Base-by-base conservation (phyloP, 2,888 invertebrate genomes). In the Apamea sordens region DNA sequence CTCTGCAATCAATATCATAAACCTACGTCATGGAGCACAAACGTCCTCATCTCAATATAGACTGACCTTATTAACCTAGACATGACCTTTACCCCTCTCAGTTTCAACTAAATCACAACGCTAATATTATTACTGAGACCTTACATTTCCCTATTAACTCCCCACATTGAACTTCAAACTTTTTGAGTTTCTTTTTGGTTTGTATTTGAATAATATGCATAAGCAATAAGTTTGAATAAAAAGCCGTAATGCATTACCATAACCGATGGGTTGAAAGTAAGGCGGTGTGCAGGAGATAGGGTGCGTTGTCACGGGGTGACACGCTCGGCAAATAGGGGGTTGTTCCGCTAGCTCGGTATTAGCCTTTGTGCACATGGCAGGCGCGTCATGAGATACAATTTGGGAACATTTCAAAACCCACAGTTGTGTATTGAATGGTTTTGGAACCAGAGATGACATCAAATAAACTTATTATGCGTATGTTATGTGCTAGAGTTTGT, bases 241-340 rank as follows among this genome's bases (percentile, higher is more conserved):
- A 89, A 91, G 88, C 86, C 87, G 89, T 91, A 92, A 91, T 92
- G 91, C 90, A 92, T 92, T 93, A 91, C 90, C 91, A 90, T 92
- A 91, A 85, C 86, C 88, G 89, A 92, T 93, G 91, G 91, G 89
- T 91, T 90, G 92, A 89, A 93, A 92, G 93, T 92, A 92, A 93
- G 92, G 92, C 92, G 88, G 89, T 88, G 89, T 88, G 87, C 89
- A 87, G 56, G n/a, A 71, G 90, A 85, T 86, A 89, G 91, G 92
- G 93, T 90, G 92, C 88, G 91, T 86, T 88, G 84, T 84, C 84
- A 86, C 89, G 85, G 90, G 88, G 88, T 88, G 89, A 90, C 89
- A 89, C 91, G 91, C 90, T 88, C 87, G 71, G 90, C 91, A 93
- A 92, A 92, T 88, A 91, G 86, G 89, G 93, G 92, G 88, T 79